phyloP scores from a whole-genome alignment of 2,797 vertebrate species.

The Karalla daura region DNA sequence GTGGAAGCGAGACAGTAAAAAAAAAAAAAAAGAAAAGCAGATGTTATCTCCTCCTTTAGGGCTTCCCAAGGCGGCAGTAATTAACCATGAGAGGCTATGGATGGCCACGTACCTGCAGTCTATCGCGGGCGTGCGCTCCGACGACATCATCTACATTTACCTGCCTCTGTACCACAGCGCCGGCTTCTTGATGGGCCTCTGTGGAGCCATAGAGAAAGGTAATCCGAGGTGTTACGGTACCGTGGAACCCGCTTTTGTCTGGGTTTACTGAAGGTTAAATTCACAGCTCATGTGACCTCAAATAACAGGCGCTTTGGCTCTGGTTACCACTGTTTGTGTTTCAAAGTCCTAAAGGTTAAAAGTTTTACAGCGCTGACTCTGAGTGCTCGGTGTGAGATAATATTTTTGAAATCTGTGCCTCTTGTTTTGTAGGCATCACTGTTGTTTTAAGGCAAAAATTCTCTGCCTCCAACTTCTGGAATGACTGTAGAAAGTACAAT shows the following conservation, averaged over 20 bases:
- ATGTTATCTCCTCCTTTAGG: constrained; percentile 72
- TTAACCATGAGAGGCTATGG: constrained; percentile 83
- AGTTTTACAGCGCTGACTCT: not conserved
- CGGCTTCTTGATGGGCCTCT: constrained; percentile 85
- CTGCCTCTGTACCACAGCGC: constrained; percentile 90
- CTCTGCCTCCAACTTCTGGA: constrained; percentile 91
- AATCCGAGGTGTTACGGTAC: not conserved
- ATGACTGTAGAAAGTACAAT: constrained; percentile 90
- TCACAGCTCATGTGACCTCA: constrained; percentile 22
- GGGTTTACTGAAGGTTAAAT: constrained; percentile 31
- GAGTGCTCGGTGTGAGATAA: not conserved
- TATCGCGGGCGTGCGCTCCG: constrained; percentile 56
- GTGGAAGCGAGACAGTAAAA: not conserved
- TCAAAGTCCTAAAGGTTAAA: constrained; percentile 37
- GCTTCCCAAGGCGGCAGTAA: constrained; percentile 89
- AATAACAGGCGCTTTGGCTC: not conserved
- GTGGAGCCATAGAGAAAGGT: constrained; percentile 86
- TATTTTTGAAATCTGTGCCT: constrained; percentile 15
- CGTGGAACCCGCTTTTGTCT: not conserved
- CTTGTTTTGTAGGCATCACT: constrained; percentile 82
- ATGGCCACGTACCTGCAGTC: constrained; percentile 46
- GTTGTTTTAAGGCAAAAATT: constrained; percentile 87
- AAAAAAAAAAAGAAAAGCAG: too few species aligned
- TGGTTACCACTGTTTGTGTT: constrained; percentile 27
- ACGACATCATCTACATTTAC: constrained; percentile 84